A percentile compares a stretch with the other conserved stretches of the same genome.
Evolutionary conservation across 2,797 vertebrate species (phyloP).

Genomic region (Gymnodraco acuticeps): DNA sequence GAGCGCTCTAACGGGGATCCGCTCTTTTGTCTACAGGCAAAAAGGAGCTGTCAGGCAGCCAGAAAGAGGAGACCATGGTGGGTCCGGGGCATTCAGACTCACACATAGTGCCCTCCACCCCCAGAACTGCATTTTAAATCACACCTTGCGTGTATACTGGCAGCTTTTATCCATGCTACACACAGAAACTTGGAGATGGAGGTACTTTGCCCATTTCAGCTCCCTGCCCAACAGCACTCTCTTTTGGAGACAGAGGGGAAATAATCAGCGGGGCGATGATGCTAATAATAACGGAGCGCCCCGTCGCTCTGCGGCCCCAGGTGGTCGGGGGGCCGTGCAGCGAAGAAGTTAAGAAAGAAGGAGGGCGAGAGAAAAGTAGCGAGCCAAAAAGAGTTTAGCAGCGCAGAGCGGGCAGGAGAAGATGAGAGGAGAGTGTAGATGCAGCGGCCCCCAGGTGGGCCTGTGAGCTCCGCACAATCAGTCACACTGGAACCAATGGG

Average conservation of each 20-base stretch:
- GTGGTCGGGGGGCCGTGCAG: slow-evolving; percentile 45
- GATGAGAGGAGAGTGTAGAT: slow-evolving; percentile 55
- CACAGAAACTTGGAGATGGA: slow-evolving; percentile 1
- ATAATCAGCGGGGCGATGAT: slow-evolving; percentile 52
- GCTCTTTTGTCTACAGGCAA: slow-evolving; percentile 59
- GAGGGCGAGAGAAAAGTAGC: slow-evolving; percentile 15
- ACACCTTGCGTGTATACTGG: background rate
- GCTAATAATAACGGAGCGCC: slow-evolving; percentile 53
- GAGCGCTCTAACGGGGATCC: slow-evolving; percentile 65
- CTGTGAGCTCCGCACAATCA: slow-evolving; percentile 54
- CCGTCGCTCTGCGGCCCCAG: slow-evolving; percentile 36
- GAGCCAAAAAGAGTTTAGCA: slow-evolving; percentile 39
- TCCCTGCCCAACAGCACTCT: slow-evolving; percentile 71
- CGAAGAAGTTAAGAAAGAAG: slow-evolving; percentile 23
- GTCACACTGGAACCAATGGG: slow-evolving; percentile 59
- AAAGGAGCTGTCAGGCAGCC: slow-evolving; percentile 69
- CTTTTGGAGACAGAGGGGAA: slow-evolving; percentile 60
- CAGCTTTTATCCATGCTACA: background rate
- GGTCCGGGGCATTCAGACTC: slow-evolving; percentile 9
- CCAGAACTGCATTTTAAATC: slow-evolving; percentile 23
- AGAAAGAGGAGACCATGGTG: slow-evolving; percentile 34
- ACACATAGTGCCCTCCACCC: slow-evolving; percentile 30
- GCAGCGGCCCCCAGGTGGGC: slow-evolving; percentile 57
- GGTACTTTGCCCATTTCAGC: slow-evolving; percentile 44
- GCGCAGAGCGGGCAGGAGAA: slow-evolving; percentile 23